phyloP scores from a whole-genome alignment of 2,113 vertebrate genomes.

The Ramphastos sulfuratus region DNA sequence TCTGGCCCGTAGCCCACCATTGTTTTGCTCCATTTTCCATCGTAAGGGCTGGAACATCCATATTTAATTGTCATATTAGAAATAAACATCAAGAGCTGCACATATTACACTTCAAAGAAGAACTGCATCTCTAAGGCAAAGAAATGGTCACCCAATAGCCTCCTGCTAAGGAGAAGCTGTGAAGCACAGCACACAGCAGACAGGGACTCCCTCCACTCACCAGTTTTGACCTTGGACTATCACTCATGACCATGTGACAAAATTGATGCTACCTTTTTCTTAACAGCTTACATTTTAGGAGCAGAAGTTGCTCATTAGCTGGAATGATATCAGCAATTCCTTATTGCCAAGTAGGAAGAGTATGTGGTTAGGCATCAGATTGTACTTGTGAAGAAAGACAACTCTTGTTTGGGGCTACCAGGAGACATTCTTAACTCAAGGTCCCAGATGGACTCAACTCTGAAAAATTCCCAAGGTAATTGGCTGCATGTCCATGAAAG shows the following conservation, averaged over 20 bases:
- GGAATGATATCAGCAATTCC: background rate
- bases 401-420: background rate
- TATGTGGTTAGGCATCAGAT: fast-evolving
- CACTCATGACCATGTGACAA: fast-evolving
- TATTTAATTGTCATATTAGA: background rate
- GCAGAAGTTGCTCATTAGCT: background rate
- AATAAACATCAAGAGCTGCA: background rate
- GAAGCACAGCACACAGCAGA: background rate
- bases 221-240: background rate
- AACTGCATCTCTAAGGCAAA: background rate
- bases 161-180: background rate
- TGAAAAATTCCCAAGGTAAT: fast-evolving
- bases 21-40: conserved; percentile 99
- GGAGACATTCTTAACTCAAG: background rate
- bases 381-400: background rate
- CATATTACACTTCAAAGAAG: fast-evolving
- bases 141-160: background rate
- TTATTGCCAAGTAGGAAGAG: background rate
- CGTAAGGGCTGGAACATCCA: conserved; percentile 85
- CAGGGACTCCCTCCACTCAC: fast-evolving
- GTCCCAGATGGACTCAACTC: fast-evolving
- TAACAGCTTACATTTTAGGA: background rate
- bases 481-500: fast-evolving
- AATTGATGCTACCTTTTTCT: background rate
- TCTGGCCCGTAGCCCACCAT: conserved; percentile 97